Evolutionary conservation across 2,888 invertebrate genomes (phyloP), one percentile per base, ranked within the genome.

Genomic region (Melanargia galathea): DNA sequence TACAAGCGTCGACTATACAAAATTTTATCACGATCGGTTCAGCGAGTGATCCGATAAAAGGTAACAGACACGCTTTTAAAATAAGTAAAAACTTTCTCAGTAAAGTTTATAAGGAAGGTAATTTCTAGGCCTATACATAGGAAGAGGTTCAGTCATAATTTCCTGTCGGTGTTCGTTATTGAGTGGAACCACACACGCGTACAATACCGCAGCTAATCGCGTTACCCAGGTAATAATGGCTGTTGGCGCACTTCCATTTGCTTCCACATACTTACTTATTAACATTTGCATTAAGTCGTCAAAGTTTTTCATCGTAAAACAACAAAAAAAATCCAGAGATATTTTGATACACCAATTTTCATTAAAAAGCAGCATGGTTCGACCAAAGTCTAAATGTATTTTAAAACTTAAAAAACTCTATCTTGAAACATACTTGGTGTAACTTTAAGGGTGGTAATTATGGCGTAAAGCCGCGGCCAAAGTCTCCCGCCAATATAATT

Each of bases 161-260:
- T 49, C 49, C 49, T 30, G 26, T 18, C 30, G 16, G 16, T 49
- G n/a, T 24, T 48, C 22, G 8, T 2, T n/a, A 48, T 24, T n/a
- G 6, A 26, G n/a, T 49, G 16, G 16, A 10, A 30, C 16, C 30
- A 6, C 26, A 16, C 30, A 16, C 16, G 7, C 48, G 49, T 10
- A 30, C 49, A 30, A 49, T 30, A 26, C 30, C 16, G 30, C 10
- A 22, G 2, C 26, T 49, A 49, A 49, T 49, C 49, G 49, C 16
- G 30, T 49, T 49, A 49, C 8, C 30, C 7, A 26, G 49, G 16
- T 49, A 49, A 49, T 49, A 49, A 49, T 49, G 30, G 26, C 49
- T 49, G 16, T 49, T 16, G 30, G 49, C 16, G 30, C 2, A 26
- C n/a, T 16, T 10, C 49, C 16, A 49, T 49, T 49, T 30, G 30